Percentiles rank a stretch among this genome's conserved stretches.
phyloP scores from a whole-genome alignment of 2,797 vertebrate genomes.

The Limosa lapponica region DNA sequence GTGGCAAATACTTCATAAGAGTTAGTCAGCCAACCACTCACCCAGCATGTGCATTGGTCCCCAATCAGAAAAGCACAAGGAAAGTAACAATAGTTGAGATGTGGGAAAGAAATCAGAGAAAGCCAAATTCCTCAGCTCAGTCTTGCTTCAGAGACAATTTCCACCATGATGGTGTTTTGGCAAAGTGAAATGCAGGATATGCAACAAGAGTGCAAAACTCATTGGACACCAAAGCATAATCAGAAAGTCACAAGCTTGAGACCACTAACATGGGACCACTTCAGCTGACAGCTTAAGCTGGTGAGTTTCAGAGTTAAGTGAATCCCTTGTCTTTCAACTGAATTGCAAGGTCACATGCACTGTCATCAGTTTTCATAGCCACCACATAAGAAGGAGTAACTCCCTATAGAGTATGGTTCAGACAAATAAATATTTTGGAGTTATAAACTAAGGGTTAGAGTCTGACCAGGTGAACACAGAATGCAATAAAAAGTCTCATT shows the following conservation, averaged over 20 bases:
- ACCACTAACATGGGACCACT: neutral
- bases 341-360: neutral
- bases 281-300: neutral
- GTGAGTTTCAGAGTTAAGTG: neutral
- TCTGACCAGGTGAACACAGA: neutral
- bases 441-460: neutral
- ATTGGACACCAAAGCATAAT: neutral
- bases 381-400: neutral
- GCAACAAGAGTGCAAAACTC: neutral
- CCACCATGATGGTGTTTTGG: neutral
- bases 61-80: neutral
- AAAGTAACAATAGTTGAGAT: neutral
- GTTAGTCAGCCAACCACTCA: neutral
- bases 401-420: neutral
- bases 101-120: neutral
- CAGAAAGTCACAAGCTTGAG: neutral
- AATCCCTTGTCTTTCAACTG: neutral
- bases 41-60: neutral
- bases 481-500: neutral
- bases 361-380: neutral
- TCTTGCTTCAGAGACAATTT: neutral
- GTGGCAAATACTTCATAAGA: neutral
- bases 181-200: neutral
- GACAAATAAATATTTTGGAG: neutral
- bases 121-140: neutral